These are phyloP conservation scores for Caenorhabditis inopinata DNA, from an alignment of 1,140 invertebrate genomes.

Conservation along the genomic window DNA sequence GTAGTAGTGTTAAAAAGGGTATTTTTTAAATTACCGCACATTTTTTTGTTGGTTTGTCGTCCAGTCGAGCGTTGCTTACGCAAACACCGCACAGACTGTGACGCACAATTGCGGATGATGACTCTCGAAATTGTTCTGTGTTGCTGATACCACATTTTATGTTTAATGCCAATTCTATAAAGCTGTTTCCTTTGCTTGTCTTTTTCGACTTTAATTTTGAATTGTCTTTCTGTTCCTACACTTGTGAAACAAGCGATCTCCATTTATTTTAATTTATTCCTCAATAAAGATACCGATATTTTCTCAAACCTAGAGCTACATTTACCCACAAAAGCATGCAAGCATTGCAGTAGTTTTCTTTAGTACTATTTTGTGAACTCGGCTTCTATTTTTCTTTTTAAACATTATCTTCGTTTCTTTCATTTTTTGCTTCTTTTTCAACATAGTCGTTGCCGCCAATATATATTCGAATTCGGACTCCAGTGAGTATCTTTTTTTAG, in stretches of 20 bases:
- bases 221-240: not conserved
- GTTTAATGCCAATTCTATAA: not conserved
- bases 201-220: not conserved
- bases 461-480: not conserved
- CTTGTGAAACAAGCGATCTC: slow-evolving; percentile 17
- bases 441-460: not conserved
- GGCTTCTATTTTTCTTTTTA: too few species aligned
- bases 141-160: not conserved
- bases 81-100: not conserved
- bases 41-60: not conserved
- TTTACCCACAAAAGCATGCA: too few species aligned
- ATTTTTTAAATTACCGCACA: not conserved
- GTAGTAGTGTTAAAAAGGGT: too few species aligned
- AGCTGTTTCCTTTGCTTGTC: not conserved
- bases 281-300: too few species aligned
- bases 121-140: not conserved
- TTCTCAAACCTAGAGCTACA: too few species aligned
- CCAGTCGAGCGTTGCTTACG: not conserved
- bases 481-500: not conserved
- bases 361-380: too few species aligned
- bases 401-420: too few species aligned
- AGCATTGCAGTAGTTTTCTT: too few species aligned
- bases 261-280: slow-evolving; percentile 18
- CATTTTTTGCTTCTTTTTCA: not conserved
- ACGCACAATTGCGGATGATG: slow-evolving; percentile 3